Percentiles rank a stretch among this genome's conserved stretches.
These are phyloP conservation scores for Parauchenoglanis punctatus DNA, from an alignment of 2,797 vertebrate genomes.

Conservation along the genomic window DNA sequence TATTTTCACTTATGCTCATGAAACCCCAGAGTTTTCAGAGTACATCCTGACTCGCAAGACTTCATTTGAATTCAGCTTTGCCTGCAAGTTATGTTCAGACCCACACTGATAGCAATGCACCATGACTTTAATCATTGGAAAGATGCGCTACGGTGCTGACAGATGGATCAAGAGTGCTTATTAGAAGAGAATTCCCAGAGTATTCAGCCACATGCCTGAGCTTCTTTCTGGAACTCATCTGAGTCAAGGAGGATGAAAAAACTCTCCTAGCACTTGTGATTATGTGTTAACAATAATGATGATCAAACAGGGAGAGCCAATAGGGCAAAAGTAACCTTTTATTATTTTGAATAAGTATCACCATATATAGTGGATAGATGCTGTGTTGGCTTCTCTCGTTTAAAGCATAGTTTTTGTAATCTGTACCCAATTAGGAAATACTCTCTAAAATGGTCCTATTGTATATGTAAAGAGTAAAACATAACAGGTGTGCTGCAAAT, in stretches of 20 bases:
- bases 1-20: slow-evolving; percentile 12
- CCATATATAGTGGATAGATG: neutral
- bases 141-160: slow-evolving; percentile 22
- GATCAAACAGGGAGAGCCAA: neutral
- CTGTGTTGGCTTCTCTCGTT: neutral
- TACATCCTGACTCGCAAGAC: slow-evolving; percentile 10
- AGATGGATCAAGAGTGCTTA: slow-evolving; percentile 38
- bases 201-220: slow-evolving; percentile 18
- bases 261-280: neutral
- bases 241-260: slow-evolving; percentile 23
- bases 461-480: neutral
- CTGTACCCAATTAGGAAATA: neutral
- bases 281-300: neutral
- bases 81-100: slow-evolving; percentile 21
- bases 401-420: neutral
- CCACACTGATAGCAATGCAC: slow-evolving; percentile 27
- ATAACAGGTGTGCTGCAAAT: neutral
- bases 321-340: neutral
- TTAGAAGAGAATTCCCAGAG: slow-evolving; percentile 29
- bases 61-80: slow-evolving; percentile 32
- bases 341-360: neutral
- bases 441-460: neutral
- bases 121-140: slow-evolving; percentile 39
- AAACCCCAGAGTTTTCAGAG: slow-evolving; percentile 5
- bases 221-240: slow-evolving; percentile 4